phyloP scores from a whole-genome alignment of 2,113 vertebrate species.

The Melanerpes formicivorus region DNA sequence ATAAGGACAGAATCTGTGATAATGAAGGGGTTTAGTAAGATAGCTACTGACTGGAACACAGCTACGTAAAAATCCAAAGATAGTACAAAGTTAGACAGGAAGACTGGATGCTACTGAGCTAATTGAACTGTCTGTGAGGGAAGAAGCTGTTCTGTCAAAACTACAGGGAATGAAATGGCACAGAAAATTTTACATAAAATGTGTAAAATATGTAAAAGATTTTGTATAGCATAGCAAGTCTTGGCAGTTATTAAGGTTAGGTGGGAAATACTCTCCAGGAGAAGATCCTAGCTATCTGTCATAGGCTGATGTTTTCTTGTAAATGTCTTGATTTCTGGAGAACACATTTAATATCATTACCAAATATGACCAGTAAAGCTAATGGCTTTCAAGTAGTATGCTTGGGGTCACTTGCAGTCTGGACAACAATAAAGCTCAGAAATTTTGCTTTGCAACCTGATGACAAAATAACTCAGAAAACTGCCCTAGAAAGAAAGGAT shows the following conservation, averaged over 20 bases:
- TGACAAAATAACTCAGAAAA: not conserved
- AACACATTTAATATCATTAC: not conserved
- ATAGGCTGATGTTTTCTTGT: not conserved
- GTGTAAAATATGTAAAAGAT: not conserved
- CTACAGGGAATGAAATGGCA: not conserved
- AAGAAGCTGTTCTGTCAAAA: not conserved
- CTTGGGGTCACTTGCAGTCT: rapidly evolving
- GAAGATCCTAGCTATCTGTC: not conserved
- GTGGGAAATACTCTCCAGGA: not conserved
- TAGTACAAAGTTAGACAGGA: not conserved
- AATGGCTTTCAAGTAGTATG: not conserved
- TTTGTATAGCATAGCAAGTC: not conserved
- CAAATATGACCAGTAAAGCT: not conserved
- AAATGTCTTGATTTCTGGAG: not conserved
- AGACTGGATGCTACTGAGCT: not conserved
- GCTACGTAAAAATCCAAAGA: not conserved
- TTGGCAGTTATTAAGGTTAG: not conserved
- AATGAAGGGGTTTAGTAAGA: not conserved
- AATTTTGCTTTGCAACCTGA: not conserved
- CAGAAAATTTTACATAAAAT: not conserved
- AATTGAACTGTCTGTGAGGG: not conserved
- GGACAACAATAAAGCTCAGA: not conserved
- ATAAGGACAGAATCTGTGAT: not conserved
- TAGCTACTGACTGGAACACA: not conserved
- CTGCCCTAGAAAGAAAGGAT: not conserved